Conservation (phyloP, 2,113 vertebrate genomes). For the Sinocyclocheilus anophthalmus region DNA sequence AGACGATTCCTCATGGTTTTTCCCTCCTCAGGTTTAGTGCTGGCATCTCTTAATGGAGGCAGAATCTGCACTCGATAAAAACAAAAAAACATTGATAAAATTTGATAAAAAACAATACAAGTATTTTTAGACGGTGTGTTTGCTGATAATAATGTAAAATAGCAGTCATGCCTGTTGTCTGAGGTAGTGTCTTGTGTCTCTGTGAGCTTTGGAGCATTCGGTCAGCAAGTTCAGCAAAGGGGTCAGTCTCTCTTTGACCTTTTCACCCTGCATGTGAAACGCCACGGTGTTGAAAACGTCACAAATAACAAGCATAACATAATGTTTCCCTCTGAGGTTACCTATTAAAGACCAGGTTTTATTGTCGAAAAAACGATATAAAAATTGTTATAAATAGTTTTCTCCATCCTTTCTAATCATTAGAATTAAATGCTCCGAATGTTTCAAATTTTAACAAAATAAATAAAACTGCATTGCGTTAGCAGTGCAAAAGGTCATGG, state of each 20-base stretch:
- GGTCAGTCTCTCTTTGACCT: constrained; percentile 78
- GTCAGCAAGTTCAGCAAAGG: constrained; percentile 80
- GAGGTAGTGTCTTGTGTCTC: constrained; percentile 77
- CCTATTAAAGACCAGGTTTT: neutral
- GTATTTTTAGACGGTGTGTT: neutral
- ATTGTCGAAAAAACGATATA: neutral
- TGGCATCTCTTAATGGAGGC: constrained; percentile 73
- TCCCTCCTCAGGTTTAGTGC: constrained; percentile 72
- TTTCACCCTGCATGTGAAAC: constrained; percentile 69
- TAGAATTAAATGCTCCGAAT: neutral
- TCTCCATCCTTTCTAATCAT: neutral
- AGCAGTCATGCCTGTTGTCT: constrained; percentile 61
- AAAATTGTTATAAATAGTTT: no score
- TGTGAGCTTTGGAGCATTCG: constrained; percentile 78
- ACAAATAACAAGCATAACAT: neutral
- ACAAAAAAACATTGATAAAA: neutral
- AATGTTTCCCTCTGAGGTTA: neutral
- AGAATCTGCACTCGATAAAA: constrained; percentile 63
- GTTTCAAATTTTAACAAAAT: neutral
- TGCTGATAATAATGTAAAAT: neutral
- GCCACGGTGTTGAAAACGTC: neutral
- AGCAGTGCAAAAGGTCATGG: no score
- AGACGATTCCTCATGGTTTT: constrained; percentile 74
- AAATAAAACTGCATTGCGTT: neutral
- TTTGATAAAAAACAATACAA: neutral